Evolutionary conservation across 2,797 vertebrate genomes (phyloP), one percentile per base, ranked within the genome.

Genomic region (Calcarius lapponicus): DNA sequence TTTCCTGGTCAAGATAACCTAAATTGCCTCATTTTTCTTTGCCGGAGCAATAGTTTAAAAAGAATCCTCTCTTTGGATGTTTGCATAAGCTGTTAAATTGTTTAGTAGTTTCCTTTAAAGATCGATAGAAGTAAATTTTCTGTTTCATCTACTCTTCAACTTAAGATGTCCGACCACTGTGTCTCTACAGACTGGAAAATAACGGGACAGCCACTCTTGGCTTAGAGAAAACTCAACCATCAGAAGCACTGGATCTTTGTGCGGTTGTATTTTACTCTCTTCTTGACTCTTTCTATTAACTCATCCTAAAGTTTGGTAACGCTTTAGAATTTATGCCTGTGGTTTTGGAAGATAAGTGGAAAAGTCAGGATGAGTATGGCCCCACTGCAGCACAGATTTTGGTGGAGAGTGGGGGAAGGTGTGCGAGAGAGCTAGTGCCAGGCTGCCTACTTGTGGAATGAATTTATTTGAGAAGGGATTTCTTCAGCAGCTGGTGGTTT

Each of bases 381-480:
- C 13, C 16, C 10, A 9, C 20, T n/a, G 29, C 42, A 82, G 57
- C 5, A 22, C 22, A 51, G 54, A 29, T 71, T 47, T 13, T 56
- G 47, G 53, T 72, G 54, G 42, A 43, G 50, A 18, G 42, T 61
- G 28, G 47, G 19, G 81, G 42, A 56, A 40, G 31, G 28, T 20
- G 26, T 34, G 10, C 6, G 5, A 28, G 10, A 28, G 12, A 53
- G 43, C 64, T 53, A 20, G 45, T 86, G 80, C 84, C 67, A 45
- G 67, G 45, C 79, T 71, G 73, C 51, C 75, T 97, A 31, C 70
- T 91, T 72, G 40, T 91, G 80, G 82, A 91, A 81, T 92, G 29
- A 62, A 94, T 93, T 91, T 93, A 66, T 96, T 91, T 94, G 85
- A 91, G 91, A 94, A 91, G 70, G 60, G 47, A 94, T 94, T 92